A percentile compares a stretch with the other conserved stretches of the same genome.
These are phyloP conservation scores for Tangara arthus DNA, from an alignment of 2,797 vertebrate species.

Conservation along the genomic window DNA sequence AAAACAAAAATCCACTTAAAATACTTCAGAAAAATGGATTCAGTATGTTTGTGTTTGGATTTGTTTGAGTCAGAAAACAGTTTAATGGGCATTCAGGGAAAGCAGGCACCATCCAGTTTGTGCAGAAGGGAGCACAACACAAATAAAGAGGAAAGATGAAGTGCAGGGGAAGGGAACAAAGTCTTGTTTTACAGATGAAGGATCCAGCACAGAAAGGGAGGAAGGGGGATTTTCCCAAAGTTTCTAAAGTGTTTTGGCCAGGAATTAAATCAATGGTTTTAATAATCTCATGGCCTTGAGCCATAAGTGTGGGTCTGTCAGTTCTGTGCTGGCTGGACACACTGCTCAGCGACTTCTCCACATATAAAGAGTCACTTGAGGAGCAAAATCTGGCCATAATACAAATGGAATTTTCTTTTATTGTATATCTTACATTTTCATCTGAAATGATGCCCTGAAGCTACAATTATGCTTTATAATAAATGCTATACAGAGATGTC, in stretches of 20 bases:
- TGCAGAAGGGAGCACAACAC: neutral
- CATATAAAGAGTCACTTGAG: neutral
- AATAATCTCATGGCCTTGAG: neutral
- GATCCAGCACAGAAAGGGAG: neutral
- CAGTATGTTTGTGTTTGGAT: slow-evolving; percentile 33
- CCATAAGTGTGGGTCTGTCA: fast-evolving
- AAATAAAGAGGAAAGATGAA: neutral
- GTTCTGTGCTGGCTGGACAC: neutral
- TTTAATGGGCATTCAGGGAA: slow-evolving; percentile 6
- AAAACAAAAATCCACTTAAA: slow-evolving; percentile 31
- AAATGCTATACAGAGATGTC: neutral
- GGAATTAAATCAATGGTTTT: neutral
- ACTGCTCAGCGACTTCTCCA: neutral
- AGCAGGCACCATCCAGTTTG: neutral
- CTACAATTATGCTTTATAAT: slow-evolving; percentile 28
- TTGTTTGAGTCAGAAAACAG: neutral
- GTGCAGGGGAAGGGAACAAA: neutral
- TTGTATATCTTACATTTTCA: slow-evolving; percentile 31
- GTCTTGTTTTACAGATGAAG: neutral
- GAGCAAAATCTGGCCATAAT: neutral
- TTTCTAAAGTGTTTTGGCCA: neutral
- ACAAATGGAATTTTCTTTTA: slow-evolving; percentile 10
- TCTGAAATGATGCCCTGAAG: slow-evolving; percentile 31
- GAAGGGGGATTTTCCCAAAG: neutral
- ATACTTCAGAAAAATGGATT: slow-evolving; percentile 38